phyloP scores from a whole-genome alignment of 1,140 invertebrate genomes.

The Battus philenor region DNA sequence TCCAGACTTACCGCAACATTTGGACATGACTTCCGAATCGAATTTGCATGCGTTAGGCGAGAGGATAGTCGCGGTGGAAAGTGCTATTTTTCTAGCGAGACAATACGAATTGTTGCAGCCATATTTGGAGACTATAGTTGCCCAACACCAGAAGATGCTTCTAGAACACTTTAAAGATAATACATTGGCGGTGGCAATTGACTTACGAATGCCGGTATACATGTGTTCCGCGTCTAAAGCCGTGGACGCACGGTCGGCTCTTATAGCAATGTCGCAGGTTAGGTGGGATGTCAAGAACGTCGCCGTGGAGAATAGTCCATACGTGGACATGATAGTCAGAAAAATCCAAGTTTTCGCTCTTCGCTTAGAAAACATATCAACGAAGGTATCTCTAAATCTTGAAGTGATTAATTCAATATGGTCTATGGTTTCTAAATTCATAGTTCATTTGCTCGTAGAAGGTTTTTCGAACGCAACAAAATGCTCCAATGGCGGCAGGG shows the following conservation, averaged over 20 bases:
- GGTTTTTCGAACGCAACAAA: constrained; percentile 94
- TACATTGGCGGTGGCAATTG: constrained; percentile 81
- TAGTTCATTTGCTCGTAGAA: constrained; percentile 92
- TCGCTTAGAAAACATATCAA: constrained; percentile 82
- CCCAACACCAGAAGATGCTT: constrained; percentile 78
- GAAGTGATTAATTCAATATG: constrained; percentile 86
- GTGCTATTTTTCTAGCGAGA: constrained; percentile 90
- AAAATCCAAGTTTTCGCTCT: constrained; percentile 88
- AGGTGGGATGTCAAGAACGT: constrained; percentile 98
- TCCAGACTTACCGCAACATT: constrained; percentile 82
- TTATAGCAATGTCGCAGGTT: constrained; percentile 92
- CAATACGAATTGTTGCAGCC: constrained; percentile 90
- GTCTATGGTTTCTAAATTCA: constrained; percentile 90
- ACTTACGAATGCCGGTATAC: constrained; percentile 90
- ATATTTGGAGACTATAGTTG: constrained; percentile 87
- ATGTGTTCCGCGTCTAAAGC: constrained; percentile 87
- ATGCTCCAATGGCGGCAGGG: constrained; percentile 96
- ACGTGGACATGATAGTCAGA: constrained; percentile 87
- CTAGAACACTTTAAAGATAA: constrained; percentile 87
- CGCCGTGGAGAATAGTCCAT: constrained; percentile 95
- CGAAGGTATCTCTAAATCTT: constrained; percentile 81
- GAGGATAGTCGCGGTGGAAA: constrained; percentile 94
- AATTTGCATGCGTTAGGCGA: constrained; percentile 89
- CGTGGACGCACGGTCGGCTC: constrained; percentile 87
- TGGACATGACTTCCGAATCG: constrained; percentile 83